phyloP scores from a whole-genome alignment of 2,888 invertebrate genomes.

The Dastarcus helophoroides region DNA sequence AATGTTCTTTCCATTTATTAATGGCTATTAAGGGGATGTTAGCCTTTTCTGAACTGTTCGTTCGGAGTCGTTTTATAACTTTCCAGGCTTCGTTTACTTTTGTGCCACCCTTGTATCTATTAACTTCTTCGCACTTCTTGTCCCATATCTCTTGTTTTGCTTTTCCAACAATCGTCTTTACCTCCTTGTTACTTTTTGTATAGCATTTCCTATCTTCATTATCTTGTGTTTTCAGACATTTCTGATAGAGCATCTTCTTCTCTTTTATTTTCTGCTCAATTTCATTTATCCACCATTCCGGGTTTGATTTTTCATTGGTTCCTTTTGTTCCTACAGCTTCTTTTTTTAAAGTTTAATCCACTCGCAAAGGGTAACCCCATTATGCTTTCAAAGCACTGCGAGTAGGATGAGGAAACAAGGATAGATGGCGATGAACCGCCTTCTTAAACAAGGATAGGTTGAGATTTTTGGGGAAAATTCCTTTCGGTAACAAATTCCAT shows the following conservation, averaged over 20 bases:
- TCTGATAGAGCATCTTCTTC: not conserved
- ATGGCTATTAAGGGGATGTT: conserved; percentile 3
- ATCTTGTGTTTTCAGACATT: not conserved
- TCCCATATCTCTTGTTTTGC: conserved; percentile 6
- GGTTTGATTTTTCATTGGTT: too few species aligned
- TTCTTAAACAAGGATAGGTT: too few species aligned
- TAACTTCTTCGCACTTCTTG: conserved; percentile 6
- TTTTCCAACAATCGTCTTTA: not conserved
- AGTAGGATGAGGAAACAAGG: too few species aligned
- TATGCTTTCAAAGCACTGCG: too few species aligned
- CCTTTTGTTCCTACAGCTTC: too few species aligned
- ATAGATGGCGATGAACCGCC: too few species aligned
- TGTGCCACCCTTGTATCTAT: conserved; percentile 7
- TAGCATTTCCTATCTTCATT: conserved; percentile 1
- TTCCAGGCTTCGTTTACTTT: conserved; percentile 7
- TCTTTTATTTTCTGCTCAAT: not conserved
- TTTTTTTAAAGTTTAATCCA: too few species aligned
- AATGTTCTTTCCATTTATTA: conserved; percentile 8
- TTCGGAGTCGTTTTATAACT: conserved; percentile 5
- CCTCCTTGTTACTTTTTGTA: not conserved
- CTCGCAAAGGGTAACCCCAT: too few species aligned
- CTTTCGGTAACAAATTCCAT: too few species aligned
- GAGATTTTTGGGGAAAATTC: too few species aligned
- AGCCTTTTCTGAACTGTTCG: conserved; percentile 1
- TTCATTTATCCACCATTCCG: not conserved